Percentiles rank a stretch among this genome's conserved stretches.
These are phyloP conservation scores for Anabacerthia variegaticeps DNA, from an alignment of 2,797 vertebrate species.

Conservation along the genomic window DNA sequence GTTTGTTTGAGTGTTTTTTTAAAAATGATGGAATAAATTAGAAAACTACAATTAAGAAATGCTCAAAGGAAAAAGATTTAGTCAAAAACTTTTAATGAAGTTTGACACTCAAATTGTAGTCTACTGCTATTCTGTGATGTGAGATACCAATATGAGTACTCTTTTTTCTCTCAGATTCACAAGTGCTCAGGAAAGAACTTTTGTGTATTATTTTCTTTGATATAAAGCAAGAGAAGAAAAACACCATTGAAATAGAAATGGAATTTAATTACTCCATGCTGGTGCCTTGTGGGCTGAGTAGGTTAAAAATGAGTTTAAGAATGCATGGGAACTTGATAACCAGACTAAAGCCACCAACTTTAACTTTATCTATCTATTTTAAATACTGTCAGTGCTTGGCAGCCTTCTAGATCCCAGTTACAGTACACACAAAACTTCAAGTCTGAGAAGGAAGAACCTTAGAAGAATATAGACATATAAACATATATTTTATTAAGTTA, in stretches of 20 bases:
- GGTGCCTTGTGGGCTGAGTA: background rate
- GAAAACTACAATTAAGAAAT: background rate
- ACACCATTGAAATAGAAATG: background rate
- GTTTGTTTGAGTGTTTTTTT: background rate
- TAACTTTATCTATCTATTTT: background rate
- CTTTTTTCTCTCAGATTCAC: background rate
- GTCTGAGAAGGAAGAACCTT: background rate
- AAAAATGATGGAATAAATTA: background rate
- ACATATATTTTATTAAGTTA: background rate
- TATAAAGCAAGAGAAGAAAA: background rate
- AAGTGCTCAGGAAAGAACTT: background rate
- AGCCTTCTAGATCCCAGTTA: background rate
- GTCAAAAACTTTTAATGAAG: accelerated
- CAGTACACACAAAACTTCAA: background rate
- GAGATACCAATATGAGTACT: background rate
- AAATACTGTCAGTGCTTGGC: background rate
- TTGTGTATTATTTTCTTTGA: background rate
- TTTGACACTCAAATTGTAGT: background rate
- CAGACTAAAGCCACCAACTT: background rate
- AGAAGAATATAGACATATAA: background rate
- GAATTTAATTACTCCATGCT: background rate
- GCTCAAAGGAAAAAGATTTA: background rate
- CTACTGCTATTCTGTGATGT: background rate
- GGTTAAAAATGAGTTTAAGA: background rate
- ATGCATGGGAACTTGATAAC: background rate